A percentile compares a stretch with the other conserved stretches of the same genome.
Conservation (phyloP, 1,140 invertebrate species). For the Portunus trituberculatus region DNA sequence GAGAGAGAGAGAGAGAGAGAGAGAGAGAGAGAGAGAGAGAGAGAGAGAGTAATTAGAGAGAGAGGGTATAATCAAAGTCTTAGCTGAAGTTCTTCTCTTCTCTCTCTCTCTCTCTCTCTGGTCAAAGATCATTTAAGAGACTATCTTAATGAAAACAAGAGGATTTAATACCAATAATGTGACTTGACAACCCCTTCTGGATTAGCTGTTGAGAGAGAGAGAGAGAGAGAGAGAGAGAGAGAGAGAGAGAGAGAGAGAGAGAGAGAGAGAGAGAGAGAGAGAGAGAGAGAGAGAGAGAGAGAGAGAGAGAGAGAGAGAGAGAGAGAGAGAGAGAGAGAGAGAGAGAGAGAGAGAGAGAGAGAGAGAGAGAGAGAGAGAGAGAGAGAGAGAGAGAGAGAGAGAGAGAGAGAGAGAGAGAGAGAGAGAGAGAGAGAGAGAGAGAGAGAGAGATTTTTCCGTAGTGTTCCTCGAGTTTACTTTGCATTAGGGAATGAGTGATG, state of each 20-base stretch:
- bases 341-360: conserved; percentile 20
- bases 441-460: background rate
- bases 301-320: background rate
- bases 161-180: too few species aligned
- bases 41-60: background rate
- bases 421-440: conserved; percentile 16
- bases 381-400: conserved; percentile 9
- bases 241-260: too few species aligned
- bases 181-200: background rate
- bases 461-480: background rate
- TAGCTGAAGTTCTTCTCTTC: conserved; percentile 12
- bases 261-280: too few species aligned
- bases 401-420: too few species aligned
- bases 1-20: too few species aligned
- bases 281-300: too few species aligned
- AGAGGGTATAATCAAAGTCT: background rate
- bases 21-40: too few species aligned
- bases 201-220: background rate
- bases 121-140: too few species aligned
- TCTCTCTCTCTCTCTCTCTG: conserved; percentile 37
- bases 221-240: too few species aligned
- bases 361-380: conserved; percentile 20
- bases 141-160: too few species aligned
- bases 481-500: background rate
- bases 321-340: conserved; percentile 20